Conservation (phyloP, 2,888 invertebrate genomes). For the Drosophila putrida region DNA sequence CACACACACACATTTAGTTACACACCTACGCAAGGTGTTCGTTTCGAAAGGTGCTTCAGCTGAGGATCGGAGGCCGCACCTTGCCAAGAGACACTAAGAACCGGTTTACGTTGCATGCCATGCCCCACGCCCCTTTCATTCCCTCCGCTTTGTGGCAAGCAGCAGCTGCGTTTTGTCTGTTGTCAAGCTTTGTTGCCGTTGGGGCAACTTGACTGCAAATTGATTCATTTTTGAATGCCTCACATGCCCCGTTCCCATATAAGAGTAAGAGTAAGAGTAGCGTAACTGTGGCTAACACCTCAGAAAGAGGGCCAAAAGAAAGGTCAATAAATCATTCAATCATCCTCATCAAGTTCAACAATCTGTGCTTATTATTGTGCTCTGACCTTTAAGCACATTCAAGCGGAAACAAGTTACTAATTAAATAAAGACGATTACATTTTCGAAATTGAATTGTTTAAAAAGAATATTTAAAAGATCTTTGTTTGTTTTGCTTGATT, state of each 20-base stretch:
- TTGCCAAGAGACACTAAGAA: constrained; percentile 29
- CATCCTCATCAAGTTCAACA: constrained; percentile 33
- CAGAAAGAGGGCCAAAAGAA: background rate
- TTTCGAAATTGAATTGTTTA: background rate
- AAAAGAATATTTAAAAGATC: background rate
- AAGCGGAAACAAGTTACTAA: constrained; percentile 29
- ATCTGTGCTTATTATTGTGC: constrained; percentile 4
- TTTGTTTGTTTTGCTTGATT: background rate
- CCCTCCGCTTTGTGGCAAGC: constrained; percentile 17
- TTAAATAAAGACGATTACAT: constrained; percentile 20
- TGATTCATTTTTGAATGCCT: constrained; percentile 51
- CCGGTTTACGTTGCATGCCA: constrained; percentile 38
- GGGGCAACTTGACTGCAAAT: constrained; percentile 40
- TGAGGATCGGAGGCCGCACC: constrained; percentile 25
- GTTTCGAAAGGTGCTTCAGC: constrained; percentile 36
- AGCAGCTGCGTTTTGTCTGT: constrained; percentile 27
- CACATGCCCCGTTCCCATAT: background rate
- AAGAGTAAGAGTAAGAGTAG: constrained; percentile 14
- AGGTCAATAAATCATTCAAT: constrained; percentile 42
- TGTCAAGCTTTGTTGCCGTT: constrained; percentile 39
- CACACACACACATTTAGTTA: constrained; percentile 10
- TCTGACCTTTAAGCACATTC: background rate
- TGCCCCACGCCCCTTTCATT: background rate
- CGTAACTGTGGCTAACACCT: constrained; percentile 35
- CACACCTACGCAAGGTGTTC: constrained; percentile 55